Evolutionary conservation across 2,113 vertebrate species (phyloP).

Genomic region (Dolichallabes microphthalmus): DNA sequence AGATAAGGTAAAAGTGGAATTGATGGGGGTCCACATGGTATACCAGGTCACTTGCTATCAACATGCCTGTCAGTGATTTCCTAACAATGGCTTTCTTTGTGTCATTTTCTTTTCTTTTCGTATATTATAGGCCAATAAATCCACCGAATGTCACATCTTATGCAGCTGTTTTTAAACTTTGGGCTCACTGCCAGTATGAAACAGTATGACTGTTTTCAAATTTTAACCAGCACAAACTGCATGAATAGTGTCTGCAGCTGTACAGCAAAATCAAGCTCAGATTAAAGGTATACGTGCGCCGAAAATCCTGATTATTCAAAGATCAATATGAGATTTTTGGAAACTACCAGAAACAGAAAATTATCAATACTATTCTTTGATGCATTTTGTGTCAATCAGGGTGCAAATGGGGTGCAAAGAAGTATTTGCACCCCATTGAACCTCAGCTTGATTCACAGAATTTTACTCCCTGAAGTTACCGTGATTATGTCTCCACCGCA

Average conservation of each 20-base stretch:
- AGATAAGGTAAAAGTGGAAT: background rate
- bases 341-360: background rate
- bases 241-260: too few relatives aligned
- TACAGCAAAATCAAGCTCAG: too few relatives aligned
- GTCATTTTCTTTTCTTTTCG: background rate
- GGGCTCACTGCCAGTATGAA: background rate
- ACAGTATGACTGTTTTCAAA: background rate
- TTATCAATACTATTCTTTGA: background rate
- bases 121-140: background rate
- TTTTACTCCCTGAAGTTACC: background rate
- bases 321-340: background rate
- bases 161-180: background rate
- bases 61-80: background rate
- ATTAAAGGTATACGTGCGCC: background rate
- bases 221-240: background rate
- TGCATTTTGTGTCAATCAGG: background rate
- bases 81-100: background rate
- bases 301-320: background rate
- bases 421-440: background rate
- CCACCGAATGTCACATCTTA: background rate
- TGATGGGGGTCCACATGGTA: background rate
- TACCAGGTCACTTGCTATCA: background rate
- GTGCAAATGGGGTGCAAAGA: background rate
- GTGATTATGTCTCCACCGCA: background rate
- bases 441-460: background rate